These are phyloP conservation scores for Coluber constrictor DNA, from an alignment of 2,797 vertebrate genomes.

Conservation along the genomic window DNA sequence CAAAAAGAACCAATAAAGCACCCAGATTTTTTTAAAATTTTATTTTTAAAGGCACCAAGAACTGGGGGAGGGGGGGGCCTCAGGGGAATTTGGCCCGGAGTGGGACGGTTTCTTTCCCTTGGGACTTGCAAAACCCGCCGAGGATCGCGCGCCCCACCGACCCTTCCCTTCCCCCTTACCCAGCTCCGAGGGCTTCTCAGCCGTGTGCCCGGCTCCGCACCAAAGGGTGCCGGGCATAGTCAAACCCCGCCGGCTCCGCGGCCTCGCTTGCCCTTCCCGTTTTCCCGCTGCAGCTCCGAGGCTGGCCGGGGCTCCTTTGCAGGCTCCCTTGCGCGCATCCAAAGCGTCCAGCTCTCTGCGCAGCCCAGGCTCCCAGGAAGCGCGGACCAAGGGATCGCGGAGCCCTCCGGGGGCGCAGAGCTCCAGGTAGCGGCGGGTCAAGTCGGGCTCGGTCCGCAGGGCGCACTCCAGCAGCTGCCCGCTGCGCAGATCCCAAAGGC, in stretches of 20 bases:
- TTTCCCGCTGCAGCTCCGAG: background rate
- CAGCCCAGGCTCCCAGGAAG: conserved; percentile 16
- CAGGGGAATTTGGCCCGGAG: background rate
- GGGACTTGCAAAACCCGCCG: background rate
- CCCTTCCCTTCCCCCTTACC: conserved; percentile 65
- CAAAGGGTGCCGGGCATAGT: conserved; percentile 90
- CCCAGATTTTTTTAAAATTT: too few species aligned
- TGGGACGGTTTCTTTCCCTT: background rate
- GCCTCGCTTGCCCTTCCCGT: conserved; percentile 24
- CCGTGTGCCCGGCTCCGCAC: conserved; percentile 85
- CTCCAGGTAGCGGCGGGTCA: conserved; percentile 55
- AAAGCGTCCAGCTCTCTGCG: conserved; percentile 26
- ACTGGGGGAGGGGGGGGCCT: background rate
- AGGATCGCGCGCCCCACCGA: background rate
- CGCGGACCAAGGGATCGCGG: conserved; percentile 11
- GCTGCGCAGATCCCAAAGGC: conserved; percentile 66
- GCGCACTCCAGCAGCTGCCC: conserved; percentile 67
- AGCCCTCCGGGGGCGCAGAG: background rate
- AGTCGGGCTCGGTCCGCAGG: conserved; percentile 52
- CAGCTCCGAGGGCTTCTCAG: conserved; percentile 72
- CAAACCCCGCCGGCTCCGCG: conserved; percentile 74
- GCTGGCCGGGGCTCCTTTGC: background rate
- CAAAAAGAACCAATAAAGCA: background rate
- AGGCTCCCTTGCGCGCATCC: conserved; percentile 18
- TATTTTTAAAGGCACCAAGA: background rate